Conservation (phyloP, 2,888 invertebrate species). For the Itoplectis maculator region DNA sequence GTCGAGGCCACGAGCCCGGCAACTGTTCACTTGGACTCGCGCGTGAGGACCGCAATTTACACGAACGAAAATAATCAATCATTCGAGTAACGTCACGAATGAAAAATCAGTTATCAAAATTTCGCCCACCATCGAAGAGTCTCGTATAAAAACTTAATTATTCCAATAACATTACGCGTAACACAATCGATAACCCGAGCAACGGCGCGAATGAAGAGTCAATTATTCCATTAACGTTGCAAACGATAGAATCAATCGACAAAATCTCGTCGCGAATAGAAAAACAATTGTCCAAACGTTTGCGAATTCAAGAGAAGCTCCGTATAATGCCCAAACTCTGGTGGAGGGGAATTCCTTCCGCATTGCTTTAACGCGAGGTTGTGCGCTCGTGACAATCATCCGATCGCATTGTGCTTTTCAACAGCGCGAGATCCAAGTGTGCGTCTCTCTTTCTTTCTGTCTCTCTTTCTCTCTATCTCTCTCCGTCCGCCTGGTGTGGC, state of each 20-base stretch:
- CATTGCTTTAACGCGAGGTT: neutral
- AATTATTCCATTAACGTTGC: neutral
- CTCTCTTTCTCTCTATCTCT: neutral
- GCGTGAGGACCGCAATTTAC: neutral
- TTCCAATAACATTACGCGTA: neutral
- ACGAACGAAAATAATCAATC: neutral
- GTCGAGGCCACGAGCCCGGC: neutral
- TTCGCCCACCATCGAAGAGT: neutral
- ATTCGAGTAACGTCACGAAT: neutral
- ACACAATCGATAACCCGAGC: neutral
- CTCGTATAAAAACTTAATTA: neutral
- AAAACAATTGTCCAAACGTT: neutral
- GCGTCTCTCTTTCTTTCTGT: neutral
- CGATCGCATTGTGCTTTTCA: neutral
- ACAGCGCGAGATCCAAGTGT: neutral
- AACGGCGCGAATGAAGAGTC: neutral
- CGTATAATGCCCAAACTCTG: slow-evolving; percentile 1
- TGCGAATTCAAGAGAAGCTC: no score
- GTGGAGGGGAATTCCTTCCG: neutral
- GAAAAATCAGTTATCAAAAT: neutral
- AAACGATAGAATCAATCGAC: neutral
- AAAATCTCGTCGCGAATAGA: neutral
- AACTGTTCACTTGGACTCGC: neutral
- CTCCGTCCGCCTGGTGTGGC: neutral
- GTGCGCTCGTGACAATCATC: slow-evolving; percentile 1